phyloP scores from a whole-genome alignment of 2,888 invertebrate genomes.

The Ichneumoninae sp. region DNA sequence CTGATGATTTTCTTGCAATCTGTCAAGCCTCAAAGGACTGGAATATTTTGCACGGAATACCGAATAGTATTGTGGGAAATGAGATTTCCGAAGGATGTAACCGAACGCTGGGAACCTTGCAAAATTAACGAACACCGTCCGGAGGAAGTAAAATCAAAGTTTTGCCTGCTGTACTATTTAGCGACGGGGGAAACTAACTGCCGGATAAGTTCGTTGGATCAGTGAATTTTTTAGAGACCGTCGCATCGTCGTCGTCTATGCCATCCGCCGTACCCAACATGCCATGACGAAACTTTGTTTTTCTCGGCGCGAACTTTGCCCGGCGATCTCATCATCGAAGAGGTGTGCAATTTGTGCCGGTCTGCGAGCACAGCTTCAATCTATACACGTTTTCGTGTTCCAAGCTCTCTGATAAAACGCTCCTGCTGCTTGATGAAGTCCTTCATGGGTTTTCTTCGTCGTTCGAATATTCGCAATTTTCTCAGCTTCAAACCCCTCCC shows the following conservation, averaged over 20 bases:
- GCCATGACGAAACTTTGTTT: slow-evolving; percentile 55
- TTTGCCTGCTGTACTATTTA: slow-evolving; percentile 58
- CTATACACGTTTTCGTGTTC: slow-evolving; percentile 9
- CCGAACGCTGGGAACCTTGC: no score
- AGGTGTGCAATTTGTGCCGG: slow-evolving; percentile 45
- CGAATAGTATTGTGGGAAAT: no score
- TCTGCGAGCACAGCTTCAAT: background rate
- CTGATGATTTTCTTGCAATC: no score
- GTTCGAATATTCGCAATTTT: slow-evolving; percentile 1
- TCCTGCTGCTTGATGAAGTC: background rate
- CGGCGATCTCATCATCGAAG: slow-evolving; percentile 39
- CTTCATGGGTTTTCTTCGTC: background rate
- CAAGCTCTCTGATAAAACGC: background rate
- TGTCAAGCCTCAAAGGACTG: no score
- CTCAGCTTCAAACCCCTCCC: no score
- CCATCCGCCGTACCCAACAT: slow-evolving; percentile 16
- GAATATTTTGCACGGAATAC: no score
- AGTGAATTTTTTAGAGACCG: slow-evolving; percentile 60
- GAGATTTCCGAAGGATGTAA: no score
- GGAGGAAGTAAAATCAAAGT: slow-evolving; percentile 59
- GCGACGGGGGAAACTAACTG: slow-evolving; percentile 27
- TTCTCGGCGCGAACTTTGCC: slow-evolving; percentile 49
- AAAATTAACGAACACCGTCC: slow-evolving; percentile 10
- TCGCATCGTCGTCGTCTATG: slow-evolving; percentile 22
- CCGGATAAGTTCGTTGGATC: slow-evolving; percentile 50